These are phyloP conservation scores for Hemibagrus wyckioides DNA, from an alignment of 2,113 vertebrate species.

Conservation along the genomic window DNA sequence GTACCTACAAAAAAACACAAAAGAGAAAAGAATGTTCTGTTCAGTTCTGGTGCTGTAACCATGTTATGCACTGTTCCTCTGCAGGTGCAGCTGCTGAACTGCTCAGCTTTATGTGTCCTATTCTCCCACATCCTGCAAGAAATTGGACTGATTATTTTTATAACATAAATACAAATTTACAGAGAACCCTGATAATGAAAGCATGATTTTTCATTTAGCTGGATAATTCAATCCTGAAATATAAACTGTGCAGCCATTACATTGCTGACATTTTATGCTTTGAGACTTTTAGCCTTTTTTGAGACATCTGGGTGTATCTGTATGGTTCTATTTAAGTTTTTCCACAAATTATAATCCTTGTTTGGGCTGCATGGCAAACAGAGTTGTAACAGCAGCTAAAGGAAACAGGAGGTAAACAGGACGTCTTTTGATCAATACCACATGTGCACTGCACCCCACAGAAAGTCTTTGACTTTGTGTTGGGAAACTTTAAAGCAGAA, in stretches of 20 bases:
- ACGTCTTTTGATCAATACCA: not conserved
- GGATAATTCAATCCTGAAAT: not conserved
- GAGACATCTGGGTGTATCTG: not conserved
- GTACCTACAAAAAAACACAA: constrained; percentile 68
- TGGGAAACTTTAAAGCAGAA: not conserved
- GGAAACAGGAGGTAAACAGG: not conserved
- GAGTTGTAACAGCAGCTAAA: not conserved
- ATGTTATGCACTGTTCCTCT: not conserved
- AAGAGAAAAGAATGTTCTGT: not conserved
- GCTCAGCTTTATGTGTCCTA: not conserved
- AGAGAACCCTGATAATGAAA: not conserved
- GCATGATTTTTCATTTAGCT: not conserved
- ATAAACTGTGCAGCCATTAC: not conserved
- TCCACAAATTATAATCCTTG: not conserved
- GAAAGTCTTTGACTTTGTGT: not conserved
- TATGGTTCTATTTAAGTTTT: not conserved
- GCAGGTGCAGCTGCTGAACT: not conserved
- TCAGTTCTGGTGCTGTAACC: not conserved
- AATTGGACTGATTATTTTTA: not conserved
- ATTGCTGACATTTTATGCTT: not conserved
- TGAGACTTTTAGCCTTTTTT: not conserved
- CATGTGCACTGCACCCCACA: not conserved
- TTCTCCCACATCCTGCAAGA: not conserved
- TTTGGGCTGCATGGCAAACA: not conserved
- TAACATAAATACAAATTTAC: not conserved